A percentile compares a stretch with the other conserved stretches of the same genome.
These are phyloP conservation scores for Cydia strobilella DNA, from an alignment of 1,140 invertebrate species.

Conservation along the genomic window DNA sequence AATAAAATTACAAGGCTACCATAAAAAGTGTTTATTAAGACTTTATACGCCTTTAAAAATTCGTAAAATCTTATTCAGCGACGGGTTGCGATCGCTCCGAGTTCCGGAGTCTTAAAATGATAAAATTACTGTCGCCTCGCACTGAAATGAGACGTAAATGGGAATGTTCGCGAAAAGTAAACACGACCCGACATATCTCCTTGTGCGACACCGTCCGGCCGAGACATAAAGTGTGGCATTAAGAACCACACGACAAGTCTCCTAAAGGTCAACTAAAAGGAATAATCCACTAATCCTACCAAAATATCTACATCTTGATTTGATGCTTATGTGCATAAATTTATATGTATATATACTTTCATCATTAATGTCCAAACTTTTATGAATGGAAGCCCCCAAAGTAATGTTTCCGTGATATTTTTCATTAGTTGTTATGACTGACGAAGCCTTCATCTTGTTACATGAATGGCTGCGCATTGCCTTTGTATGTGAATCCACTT, in stretches of 20 bases:
- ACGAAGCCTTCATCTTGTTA: constrained; percentile 18
- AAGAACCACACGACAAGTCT: constrained; percentile 36
- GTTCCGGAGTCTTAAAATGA: constrained; percentile 69
- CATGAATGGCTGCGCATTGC: constrained; percentile 6
- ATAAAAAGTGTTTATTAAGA: constrained; percentile 74
- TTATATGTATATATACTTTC: background rate
- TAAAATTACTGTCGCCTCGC: constrained; percentile 63
- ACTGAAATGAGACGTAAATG: constrained; percentile 71
- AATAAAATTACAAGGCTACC: constrained; percentile 70
- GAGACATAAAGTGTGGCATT: constrained; percentile 61
- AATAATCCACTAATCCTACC: constrained; percentile 8
- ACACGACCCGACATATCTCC: constrained; percentile 57
- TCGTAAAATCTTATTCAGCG: constrained; percentile 73
- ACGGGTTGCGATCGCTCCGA: constrained; percentile 53
- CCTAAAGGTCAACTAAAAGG: constrained; percentile 11
- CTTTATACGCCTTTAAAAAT: constrained; percentile 72
- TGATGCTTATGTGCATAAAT: background rate
- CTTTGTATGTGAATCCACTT: constrained; percentile 25
- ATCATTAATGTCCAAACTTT: background rate
- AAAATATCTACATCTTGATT: background rate
- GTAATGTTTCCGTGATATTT: constrained; percentile 3
- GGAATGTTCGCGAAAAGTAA: constrained; percentile 59
- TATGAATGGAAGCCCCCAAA: background rate
- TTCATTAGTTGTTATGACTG: background rate
- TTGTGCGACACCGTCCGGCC: constrained; percentile 62